phyloP scores from a whole-genome alignment of 2,797 vertebrate genomes.

The Alca torda region DNA sequence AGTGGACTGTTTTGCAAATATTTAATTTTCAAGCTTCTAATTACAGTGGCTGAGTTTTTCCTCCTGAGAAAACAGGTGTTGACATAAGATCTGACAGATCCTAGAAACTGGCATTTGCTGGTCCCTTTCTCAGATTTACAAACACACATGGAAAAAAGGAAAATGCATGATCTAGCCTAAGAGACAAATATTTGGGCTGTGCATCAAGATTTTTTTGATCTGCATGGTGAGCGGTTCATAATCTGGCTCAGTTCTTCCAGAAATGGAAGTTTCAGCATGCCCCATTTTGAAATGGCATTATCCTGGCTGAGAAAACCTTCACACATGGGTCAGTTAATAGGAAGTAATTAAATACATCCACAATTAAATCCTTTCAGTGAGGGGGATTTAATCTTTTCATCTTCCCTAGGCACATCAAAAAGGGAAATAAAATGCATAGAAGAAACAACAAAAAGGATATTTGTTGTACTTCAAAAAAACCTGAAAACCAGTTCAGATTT shows the following conservation, averaged over 20 bases:
- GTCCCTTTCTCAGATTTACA: conserved; percentile 28
- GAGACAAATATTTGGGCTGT: conserved; percentile 20
- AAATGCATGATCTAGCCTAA: conserved; percentile 4
- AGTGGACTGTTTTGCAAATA: conserved; percentile 68
- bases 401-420: conserved; percentile 6
- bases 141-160: neutral
- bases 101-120: conserved; percentile 59
- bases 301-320: conserved; percentile 5
- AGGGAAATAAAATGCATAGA: neutral
- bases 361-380: neutral
- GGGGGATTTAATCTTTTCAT: conserved; percentile 16
- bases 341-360: conserved; percentile 43
- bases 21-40: conserved; percentile 70
- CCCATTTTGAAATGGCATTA: neutral
- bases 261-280: neutral
- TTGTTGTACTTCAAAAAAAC: neutral
- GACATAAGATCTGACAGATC: conserved; percentile 66
- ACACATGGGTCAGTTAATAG: neutral
- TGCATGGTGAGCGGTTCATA: neutral
- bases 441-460: neutral
- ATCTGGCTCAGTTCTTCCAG: neutral
- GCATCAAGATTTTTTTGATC: conserved; percentile 24
- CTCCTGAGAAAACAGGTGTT: conserved; percentile 67
- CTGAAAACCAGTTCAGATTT: neutral
- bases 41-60: conserved; percentile 58